phyloP scores from a whole-genome alignment of 2,113 vertebrate genomes.

The Casuarius casuarius region DNA sequence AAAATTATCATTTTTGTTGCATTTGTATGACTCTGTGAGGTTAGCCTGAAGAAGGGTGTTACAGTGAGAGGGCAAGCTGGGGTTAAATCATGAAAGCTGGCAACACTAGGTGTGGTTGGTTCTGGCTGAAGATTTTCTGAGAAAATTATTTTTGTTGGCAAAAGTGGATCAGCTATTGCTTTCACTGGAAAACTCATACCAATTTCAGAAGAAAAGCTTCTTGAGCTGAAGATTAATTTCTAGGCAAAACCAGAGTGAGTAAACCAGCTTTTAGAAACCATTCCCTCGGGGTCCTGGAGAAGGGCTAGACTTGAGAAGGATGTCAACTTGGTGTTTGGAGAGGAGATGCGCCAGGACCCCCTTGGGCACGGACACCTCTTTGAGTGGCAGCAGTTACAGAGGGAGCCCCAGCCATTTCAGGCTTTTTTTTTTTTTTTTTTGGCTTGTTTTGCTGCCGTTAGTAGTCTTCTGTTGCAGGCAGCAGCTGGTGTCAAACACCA shows the following conservation, averaged over 20 bases:
- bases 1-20: neutral
- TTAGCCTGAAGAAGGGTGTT: neutral
- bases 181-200: neutral
- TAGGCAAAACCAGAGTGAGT: neutral
- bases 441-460: too few relatives aligned
- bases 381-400: too few relatives aligned
- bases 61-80: neutral
- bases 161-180: neutral
- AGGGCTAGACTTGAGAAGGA: too few relatives aligned
- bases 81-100: neutral
- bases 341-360: too few relatives aligned
- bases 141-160: neutral
- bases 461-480: too few relatives aligned
- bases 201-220: neutral
- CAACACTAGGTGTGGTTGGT: neutral
- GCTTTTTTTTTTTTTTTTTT: too few relatives aligned
- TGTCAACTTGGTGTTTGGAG: too few relatives aligned
- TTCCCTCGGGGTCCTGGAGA: neutral
- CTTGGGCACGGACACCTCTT: too few relatives aligned
- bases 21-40: neutral
- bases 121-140: neutral
- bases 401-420: too few relatives aligned
- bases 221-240: neutral
- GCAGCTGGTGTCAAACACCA: neutral
- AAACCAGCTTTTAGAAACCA: neutral